Percentiles rank a stretch among this genome's conserved stretches.
phyloP scores from a whole-genome alignment of 2,113 vertebrate species.

The Hyperoodon ampullatus region DNA sequence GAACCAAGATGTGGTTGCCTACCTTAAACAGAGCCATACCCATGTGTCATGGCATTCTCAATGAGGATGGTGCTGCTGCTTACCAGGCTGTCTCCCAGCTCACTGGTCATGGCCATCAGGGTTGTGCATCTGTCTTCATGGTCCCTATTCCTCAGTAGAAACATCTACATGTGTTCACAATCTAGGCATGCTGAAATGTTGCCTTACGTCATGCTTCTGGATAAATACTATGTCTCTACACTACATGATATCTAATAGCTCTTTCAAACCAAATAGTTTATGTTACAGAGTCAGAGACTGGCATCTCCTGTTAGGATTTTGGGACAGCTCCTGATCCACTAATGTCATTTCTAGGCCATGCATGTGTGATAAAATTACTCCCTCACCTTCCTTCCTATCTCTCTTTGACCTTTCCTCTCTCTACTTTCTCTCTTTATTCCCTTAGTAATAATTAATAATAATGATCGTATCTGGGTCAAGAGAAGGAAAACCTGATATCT shows the following conservation, averaged over 20 bases:
- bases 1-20: not conserved
- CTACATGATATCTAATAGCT: not conserved
- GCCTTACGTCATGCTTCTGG: not conserved
- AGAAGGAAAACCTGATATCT: not conserved
- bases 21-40: rapidly evolving
- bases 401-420: not conserved
- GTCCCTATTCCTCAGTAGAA: not conserved
- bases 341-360: not conserved
- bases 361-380: not conserved
- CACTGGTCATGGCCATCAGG: rapidly evolving
- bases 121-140: not conserved
- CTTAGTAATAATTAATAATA: not conserved
- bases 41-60: rapidly evolving
- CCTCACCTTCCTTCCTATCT: not conserved
- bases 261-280: not conserved
- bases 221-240: not conserved
- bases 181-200: not conserved
- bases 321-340: not conserved
- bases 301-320: not conserved
- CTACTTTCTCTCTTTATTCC: not conserved
- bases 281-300: not conserved
- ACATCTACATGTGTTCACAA: not conserved
- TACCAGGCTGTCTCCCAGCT: too few species aligned
- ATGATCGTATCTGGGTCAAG: not conserved
- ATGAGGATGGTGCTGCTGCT: not conserved